Conservation (phyloP, 2,888 invertebrate genomes). For the Erpobdella octoculata region DNA sequence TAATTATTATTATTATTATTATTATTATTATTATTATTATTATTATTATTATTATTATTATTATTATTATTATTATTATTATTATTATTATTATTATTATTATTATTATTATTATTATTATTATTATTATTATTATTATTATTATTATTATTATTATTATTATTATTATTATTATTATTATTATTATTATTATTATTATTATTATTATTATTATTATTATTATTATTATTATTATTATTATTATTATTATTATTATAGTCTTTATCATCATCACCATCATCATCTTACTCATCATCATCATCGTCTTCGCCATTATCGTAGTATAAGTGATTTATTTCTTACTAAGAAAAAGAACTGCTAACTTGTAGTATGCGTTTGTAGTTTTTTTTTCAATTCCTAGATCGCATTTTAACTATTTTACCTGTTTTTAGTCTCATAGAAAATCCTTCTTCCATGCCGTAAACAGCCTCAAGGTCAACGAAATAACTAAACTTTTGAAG, state of each 20-base stretch:
- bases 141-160: neutral
- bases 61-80: neutral
- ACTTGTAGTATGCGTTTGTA: neutral
- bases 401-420: no score
- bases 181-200: neutral
- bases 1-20: neutral
- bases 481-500: neutral
- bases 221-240: no score
- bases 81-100: constrained; percentile 7
- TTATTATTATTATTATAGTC: no score
- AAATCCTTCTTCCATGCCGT: constrained; percentile 6
- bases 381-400: neutral
- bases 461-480: constrained; percentile 6
- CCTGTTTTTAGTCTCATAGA: neutral
- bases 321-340: no score
- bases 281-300: no score
- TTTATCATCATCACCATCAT: no score
- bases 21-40: neutral
- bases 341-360: neutral
- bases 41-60: neutral
- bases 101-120: constrained; percentile 4
- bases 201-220: neutral
- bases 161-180: neutral
- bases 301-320: no score
- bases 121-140: constrained; percentile 16